A percentile compares a stretch with the other conserved stretches of the same genome.
phyloP scores from a whole-genome alignment of 2,113 vertebrate species.

The Hoplias malabaricus region DNA sequence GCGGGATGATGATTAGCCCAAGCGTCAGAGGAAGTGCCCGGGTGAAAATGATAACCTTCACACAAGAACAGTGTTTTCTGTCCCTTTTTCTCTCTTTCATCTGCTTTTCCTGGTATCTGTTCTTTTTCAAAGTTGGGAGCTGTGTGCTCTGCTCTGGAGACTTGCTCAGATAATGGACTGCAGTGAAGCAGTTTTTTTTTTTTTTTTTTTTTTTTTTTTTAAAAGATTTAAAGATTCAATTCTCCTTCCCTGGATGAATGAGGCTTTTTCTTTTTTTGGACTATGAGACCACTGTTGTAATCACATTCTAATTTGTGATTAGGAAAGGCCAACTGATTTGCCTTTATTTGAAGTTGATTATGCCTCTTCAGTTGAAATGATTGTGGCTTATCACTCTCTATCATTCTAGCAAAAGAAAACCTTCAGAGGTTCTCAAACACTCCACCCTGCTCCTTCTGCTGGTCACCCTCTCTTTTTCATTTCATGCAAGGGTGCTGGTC shows the following conservation, averaged over 20 bases:
- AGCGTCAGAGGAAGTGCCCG: not conserved
- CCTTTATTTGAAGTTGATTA: constrained; percentile 18
- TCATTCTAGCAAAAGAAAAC: constrained; percentile 14
- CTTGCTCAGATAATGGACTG: constrained; percentile 32
- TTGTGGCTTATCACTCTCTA: constrained; percentile 1
- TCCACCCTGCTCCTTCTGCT: not conserved
- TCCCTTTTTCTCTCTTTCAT: constrained; percentile 9
- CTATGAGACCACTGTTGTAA: not conserved
- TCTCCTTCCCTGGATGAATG: constrained; percentile 28
- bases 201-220: too few species aligned
- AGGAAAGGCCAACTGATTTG: constrained; percentile 26
- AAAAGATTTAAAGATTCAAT: constrained; percentile 16
- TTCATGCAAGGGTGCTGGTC: too few species aligned
- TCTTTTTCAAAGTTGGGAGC: not conserved
- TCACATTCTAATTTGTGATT: constrained; percentile 33
- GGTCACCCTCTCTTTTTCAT: not conserved
- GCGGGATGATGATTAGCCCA: constrained; percentile 1
- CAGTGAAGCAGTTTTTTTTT: constrained; percentile 7
- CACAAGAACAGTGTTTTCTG: constrained; percentile 24
- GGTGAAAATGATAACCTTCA: constrained; percentile 27
- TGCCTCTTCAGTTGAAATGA: constrained; percentile 6
- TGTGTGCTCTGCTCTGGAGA: constrained; percentile 2
- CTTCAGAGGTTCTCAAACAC: not conserved
- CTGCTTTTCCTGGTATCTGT: not conserved
- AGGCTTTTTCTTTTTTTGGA: constrained; percentile 33